phyloP scores from a whole-genome alignment of 2,797 vertebrate species.

The Scomberomorus guttatus region DNA sequence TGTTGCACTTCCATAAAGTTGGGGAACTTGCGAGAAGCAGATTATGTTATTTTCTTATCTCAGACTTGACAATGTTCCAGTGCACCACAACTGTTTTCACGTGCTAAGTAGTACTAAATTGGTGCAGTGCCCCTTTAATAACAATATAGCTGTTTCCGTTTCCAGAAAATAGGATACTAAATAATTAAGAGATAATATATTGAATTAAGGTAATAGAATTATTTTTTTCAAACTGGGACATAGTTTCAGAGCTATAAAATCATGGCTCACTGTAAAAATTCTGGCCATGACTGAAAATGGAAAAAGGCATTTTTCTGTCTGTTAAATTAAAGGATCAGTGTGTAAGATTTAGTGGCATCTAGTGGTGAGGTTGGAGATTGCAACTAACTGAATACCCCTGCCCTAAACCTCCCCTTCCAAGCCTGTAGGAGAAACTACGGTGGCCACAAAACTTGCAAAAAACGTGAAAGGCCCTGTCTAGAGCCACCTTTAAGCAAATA shows the following conservation, averaged over 20 bases:
- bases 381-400: no score
- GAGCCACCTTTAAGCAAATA: background rate
- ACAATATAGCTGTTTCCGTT: background rate
- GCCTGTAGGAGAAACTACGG: no score
- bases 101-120: background rate
- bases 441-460: no score
- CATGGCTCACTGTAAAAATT: no score
- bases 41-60: no score
- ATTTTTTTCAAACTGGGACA: constrained; percentile 3
- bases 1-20: background rate
- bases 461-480: no score
- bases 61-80: background rate
- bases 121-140: background rate
- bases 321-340: no score
- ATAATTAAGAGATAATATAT: constrained; percentile 21
- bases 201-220: constrained; percentile 16
- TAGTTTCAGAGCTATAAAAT: constrained; percentile 1
- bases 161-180: constrained; percentile 11
- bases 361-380: no score
- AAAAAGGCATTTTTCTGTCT: no score
- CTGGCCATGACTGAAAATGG: no score
- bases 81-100: background rate
- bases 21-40: background rate
- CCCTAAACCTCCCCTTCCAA: no score
- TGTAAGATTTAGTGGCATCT: no score